Evolutionary conservation across 1,140 invertebrate genomes (phyloP).

Genomic region (Archegozetes longisetosus): DNA sequence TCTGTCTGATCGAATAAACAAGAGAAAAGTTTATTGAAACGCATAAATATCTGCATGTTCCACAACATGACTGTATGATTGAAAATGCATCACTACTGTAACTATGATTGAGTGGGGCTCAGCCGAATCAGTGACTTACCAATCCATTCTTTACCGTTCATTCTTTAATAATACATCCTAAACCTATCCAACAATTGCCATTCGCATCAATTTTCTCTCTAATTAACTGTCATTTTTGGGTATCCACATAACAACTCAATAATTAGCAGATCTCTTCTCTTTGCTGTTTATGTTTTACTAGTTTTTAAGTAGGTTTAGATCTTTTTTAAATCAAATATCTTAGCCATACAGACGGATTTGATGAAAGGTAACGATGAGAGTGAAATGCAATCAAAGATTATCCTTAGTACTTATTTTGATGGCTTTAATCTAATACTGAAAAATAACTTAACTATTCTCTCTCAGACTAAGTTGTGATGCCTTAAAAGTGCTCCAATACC

Average conservation of each 20-base stretch:
- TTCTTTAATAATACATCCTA: background rate
- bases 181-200: background rate
- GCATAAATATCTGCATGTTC: background rate
- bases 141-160: background rate
- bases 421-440: too few relatives aligned
- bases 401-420: too few relatives aligned
- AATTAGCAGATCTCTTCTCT: too few relatives aligned
- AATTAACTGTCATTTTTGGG: background rate
- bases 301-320: too few relatives aligned
- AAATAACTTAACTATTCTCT: too few relatives aligned
- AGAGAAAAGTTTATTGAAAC: background rate
- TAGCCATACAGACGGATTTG: too few relatives aligned
- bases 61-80: background rate
- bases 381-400: too few relatives aligned
- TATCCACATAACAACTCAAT: background rate
- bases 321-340: too few relatives aligned
- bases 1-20: background rate
- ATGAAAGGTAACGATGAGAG: too few relatives aligned
- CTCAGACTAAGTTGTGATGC: too few relatives aligned
- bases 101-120: background rate
- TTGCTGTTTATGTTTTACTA: too few relatives aligned
- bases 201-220: background rate
- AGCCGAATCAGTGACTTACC: background rate
- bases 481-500: too few relatives aligned
- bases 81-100: background rate